Evolutionary conservation across 1,140 invertebrate species (phyloP), one percentile per base, ranked within the genome.

Genomic region (Agraylea sexmaculata): DNA sequence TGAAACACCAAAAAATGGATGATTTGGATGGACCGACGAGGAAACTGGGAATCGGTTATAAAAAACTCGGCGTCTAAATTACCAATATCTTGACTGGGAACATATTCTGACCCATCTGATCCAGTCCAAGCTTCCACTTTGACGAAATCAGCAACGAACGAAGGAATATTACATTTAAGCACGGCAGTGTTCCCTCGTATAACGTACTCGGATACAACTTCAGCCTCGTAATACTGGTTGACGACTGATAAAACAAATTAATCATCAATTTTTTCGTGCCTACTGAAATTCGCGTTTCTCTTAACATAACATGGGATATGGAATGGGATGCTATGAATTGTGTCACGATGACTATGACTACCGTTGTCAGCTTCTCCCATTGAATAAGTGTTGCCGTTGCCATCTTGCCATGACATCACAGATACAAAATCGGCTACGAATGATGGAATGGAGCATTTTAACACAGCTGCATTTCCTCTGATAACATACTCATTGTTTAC

Each of bases 401-500:
- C 80, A 39, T 81, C 84, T 45, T 83, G 78, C 91, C 91, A 95
- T 5, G 83, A 82, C 17, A 87, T 70, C 46, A 94, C 83, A 50
- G 73, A 75, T 17, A 95, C 83, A 64, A 92, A 93, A 66, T 93
- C 87, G 29, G 84, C 83, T 30, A 93, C 86, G 62, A 88, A 94
- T 29, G 83, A 87, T 13, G 89, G 90, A 50, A 93, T 83, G 53
- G 82, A 80, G 66, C 90, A 95, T 63, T 88, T 89, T 53, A 95
- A 67, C 41, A 93, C 80, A 35, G 86, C 89, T 30, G 87, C 83
- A 63, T 92, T 91, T 40, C 87, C 87, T 45, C 83, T 72, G 51
- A 92, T 92, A 13, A 82, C 87, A 65, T 90, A 91, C 53, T 90
- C 87, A 63, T 90, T 88, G 64, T 88, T 84, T 30, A 87, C 83